These are phyloP conservation scores for Drosophila azteca DNA, from an alignment of 1,140 invertebrate genomes.

Conservation along the genomic window DNA sequence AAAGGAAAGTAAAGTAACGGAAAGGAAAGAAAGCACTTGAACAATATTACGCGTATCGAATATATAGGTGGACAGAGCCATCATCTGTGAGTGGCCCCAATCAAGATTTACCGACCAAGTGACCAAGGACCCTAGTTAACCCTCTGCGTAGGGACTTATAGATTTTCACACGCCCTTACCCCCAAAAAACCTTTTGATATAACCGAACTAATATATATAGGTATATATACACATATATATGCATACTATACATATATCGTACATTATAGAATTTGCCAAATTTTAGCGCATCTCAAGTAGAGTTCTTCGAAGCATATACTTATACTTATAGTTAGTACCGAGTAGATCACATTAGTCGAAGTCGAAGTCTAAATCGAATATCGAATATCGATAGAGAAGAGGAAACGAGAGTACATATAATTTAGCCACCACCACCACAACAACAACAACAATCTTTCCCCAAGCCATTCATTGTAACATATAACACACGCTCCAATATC, in stretches of 20 bases:
- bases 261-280: slow-evolving; percentile 75
- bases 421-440: slow-evolving; percentile 19
- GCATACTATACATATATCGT: slow-evolving; percentile 31
- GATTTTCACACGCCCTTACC: slow-evolving; percentile 45
- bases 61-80: slow-evolving; percentile 48
- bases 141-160: slow-evolving; percentile 30
- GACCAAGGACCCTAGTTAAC: slow-evolving; percentile 55
- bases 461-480: slow-evolving; percentile 50
- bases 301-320: slow-evolving; percentile 36
- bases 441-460: slow-evolving; percentile 15
- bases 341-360: slow-evolving; percentile 29
- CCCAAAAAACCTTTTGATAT: slow-evolving; percentile 45
- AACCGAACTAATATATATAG: slow-evolving; percentile 35
- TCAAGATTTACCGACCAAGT: slow-evolving; percentile 70
- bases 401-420: slow-evolving; percentile 33
- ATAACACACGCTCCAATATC: slow-evolving; percentile 51
- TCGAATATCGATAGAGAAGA: slow-evolving; percentile 53
- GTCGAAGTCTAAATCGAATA: slow-evolving; percentile 28
- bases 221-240: slow-evolving; percentile 33
- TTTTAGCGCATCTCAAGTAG: slow-evolving; percentile 62
- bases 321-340: slow-evolving; percentile 33
- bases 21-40: slow-evolving; percentile 47
- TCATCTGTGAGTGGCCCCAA: slow-evolving; percentile 20
- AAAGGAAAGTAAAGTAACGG: slow-evolving; percentile 4
- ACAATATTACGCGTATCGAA: slow-evolving; percentile 59